phyloP scores from a whole-genome alignment of 2,888 invertebrate species.

The Cephus sareptanus region DNA sequence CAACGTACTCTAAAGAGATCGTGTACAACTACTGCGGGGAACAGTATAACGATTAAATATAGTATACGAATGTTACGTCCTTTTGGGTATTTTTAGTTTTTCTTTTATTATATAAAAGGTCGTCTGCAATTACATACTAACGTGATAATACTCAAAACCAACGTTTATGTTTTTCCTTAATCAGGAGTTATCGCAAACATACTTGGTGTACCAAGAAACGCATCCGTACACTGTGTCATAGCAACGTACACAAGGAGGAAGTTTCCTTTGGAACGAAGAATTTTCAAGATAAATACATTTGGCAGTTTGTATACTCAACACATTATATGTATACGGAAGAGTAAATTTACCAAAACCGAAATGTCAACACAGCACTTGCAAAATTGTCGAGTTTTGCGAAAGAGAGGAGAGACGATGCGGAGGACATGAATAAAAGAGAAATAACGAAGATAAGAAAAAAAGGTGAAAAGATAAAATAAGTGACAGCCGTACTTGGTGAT shows the following conservation, averaged over 20 bases:
- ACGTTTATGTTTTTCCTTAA: too few species aligned
- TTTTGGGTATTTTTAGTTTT: not conserved
- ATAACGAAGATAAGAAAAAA: not conserved
- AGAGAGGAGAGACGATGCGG: not conserved
- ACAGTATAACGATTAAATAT: not conserved
- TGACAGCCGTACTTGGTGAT: not conserved
- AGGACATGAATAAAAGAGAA: not conserved
- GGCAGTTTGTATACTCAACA: not conserved
- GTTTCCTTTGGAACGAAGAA: not conserved
- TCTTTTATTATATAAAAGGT: not conserved
- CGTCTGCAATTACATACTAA: too few species aligned
- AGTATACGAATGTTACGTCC: not conserved
- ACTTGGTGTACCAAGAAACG: not conserved
- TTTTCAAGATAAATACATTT: not conserved
- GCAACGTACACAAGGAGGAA: not conserved
- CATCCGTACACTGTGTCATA: not conserved
- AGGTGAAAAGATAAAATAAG: not conserved
- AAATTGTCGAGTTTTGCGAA: not conserved
- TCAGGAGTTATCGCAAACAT: not conserved
- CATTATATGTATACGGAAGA: not conserved
- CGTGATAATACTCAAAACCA: too few species aligned
- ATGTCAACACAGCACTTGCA: not conserved
- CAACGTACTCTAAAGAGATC: not conserved
- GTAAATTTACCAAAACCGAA: not conserved
- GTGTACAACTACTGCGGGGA: not conserved